Evolutionary conservation across 2,888 invertebrate species (phyloP), one percentile per base, ranked within the genome.

Genomic region (Trachelus troglodyta): DNA sequence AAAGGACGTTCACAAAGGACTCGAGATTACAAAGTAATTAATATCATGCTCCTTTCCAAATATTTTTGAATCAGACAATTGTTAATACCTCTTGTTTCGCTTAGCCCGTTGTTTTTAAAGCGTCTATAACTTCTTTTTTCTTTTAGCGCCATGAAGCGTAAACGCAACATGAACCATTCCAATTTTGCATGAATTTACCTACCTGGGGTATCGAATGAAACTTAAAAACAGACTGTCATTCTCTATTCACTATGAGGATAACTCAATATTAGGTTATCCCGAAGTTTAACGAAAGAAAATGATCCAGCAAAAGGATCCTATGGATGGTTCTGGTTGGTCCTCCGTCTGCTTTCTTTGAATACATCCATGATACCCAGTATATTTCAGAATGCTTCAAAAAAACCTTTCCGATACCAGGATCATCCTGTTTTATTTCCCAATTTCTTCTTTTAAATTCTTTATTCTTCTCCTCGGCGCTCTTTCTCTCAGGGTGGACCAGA

Each of bases 401-500:
- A 56, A 23, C 23, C 56, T 23, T 56, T 23, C 0, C 9, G 9
- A 56, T 56, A 2, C 23, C 56, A 56, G 56, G 23, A 56, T 56
- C 56, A 56, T 56, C 56, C 56, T 56, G 71, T 31, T 71, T 56
- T 31, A 40, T 34, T 78, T 12, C 34, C 33, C 35, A 78, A 76
- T 77, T 73, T 71, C 77, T 76, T 75, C 34, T 71, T n/a, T 71
- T 30, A 33, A 23, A 71, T 71, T 34, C 31, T 71, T n/a, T 23
- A 37, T n/a, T n/a, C 11, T 75, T 31, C 75, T 69, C 75, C 35
- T 69, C 23, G 37, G 4, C 69, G 37, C 31, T 23, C 68, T 23
- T 30, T 69, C 71, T 68, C 30, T 74, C 37, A 23, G 56, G 9
- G 0, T 56, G 56, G 6, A 56, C 56, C 56, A 9, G 23, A 56